Percentiles rank a stretch among this genome's conserved stretches.
These are phyloP conservation scores for Chloroclystis v-ata DNA, from an alignment of 2,888 invertebrate species.

Conservation along the genomic window DNA sequence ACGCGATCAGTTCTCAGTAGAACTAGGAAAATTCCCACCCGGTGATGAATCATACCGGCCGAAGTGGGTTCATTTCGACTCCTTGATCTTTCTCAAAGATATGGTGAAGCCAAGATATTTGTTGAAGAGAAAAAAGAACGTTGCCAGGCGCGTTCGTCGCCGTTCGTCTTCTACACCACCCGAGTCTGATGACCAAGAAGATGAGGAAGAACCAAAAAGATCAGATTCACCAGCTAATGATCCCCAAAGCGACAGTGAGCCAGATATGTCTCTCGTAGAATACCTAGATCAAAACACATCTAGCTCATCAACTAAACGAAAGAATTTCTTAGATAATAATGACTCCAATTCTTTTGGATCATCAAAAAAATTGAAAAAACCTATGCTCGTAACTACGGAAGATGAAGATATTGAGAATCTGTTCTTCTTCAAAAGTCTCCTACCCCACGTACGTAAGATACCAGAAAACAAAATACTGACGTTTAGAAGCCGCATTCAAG, in stretches of 20 bases:
- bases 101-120: constrained; percentile 23
- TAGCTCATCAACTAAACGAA: constrained; percentile 10
- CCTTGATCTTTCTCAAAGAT: constrained; percentile 25
- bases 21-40: constrained; percentile 22
- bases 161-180: constrained; percentile 8
- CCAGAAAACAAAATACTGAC: constrained; percentile 17
- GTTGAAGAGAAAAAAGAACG: constrained; percentile 7
- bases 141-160: not conserved
- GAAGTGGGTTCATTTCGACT: constrained; percentile 25
- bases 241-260: constrained; percentile 11
- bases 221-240: constrained; percentile 10
- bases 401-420: constrained; percentile 19
- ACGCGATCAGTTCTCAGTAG: constrained; percentile 25
- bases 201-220: not conserved
- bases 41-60: constrained; percentile 18
- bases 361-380: constrained; percentile 6
- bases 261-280: constrained; percentile 10
- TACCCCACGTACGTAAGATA: constrained; percentile 24
- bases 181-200: constrained; percentile 11
- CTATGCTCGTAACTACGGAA: constrained; percentile 3
- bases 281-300: constrained; percentile 11
- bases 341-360: constrained; percentile 1
- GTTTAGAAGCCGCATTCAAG: constrained; percentile 21
- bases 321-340: constrained; percentile 12
- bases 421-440: constrained; percentile 23